phyloP scores from a whole-genome alignment of 2,113 vertebrate species.

The Tetrao urogallus region DNA sequence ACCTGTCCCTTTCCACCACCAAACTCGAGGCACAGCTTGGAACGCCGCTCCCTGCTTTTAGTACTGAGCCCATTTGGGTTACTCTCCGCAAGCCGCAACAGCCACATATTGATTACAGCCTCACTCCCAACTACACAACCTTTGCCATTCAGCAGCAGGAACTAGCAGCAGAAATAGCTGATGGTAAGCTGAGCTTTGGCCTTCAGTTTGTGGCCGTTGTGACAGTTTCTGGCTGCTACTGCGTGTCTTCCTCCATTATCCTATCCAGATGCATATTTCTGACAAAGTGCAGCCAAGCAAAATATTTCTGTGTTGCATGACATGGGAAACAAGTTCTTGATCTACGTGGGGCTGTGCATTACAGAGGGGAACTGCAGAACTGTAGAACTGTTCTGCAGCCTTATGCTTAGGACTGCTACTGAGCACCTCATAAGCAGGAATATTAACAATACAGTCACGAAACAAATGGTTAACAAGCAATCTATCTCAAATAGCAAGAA shows the following conservation, averaged over 20 bases:
- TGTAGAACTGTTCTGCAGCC: background rate
- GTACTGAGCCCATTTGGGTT: background rate
- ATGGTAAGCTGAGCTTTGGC: background rate
- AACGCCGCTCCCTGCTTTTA: background rate
- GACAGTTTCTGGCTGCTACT: background rate
- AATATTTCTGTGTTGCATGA: background rate
- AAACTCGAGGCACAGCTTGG: background rate
- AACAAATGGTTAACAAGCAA: background rate
- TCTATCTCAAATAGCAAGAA: background rate
- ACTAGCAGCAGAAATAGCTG: background rate
- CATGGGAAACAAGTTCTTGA: background rate
- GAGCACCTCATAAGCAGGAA: background rate
- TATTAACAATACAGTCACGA: too few species aligned
- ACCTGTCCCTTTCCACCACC: background rate
- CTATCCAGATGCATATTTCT: background rate
- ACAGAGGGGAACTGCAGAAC: background rate
- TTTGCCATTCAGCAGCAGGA: background rate
- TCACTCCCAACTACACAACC: too few species aligned
- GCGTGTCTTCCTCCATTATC: background rate
- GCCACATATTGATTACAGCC: background rate
- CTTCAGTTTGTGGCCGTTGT: background rate
- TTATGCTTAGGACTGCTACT: rapidly evolving
- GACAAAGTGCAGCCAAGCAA: background rate
- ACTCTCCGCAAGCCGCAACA: background rate
- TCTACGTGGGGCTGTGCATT: background rate